Evolutionary conservation across 2,888 invertebrate species (phyloP), one percentile per base, ranked within the genome.

Genomic region (Cyclophora punctaria): DNA sequence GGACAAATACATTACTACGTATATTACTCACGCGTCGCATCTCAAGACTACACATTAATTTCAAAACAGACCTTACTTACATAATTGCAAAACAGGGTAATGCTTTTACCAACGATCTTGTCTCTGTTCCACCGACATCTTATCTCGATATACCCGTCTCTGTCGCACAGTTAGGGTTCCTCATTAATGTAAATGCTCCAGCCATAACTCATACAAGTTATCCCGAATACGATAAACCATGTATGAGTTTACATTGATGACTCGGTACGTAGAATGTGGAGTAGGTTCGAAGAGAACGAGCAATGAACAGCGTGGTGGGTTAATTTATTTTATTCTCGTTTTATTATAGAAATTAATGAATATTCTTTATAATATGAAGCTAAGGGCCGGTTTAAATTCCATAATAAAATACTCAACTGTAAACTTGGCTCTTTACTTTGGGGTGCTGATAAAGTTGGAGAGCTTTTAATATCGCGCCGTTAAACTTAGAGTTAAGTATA

Each of bases 161-260:
- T 48, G 40, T 62, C 55, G 47, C 50, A 56, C 53, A 64, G 56
- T 52, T 63, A 51, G 56, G 55, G 52, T 55, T 56, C 57, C 56
- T 64, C 64, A 67, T 68, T 69, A 69, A 70, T 66, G 63, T 64
- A 64, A 59, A 59, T 59, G 54, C 52, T 44, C 53, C 50, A 54
- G 60, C 59, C 48, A 63, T 70, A 67, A 69, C 56, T 71, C 71
- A 71, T 62, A 37, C 5, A 5, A 37, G 37, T 37, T 37, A 37
- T 4, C 37, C 37, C 37, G 37, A 37, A 37, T 5, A 37, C 37
- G 37, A 37, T 37, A 37, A 37, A 4, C 4, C 37, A 37, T 37
- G 4, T 5, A 5, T 37, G 37, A 60, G 54, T 57, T 58, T 56
- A 53, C 50, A 58, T 56, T 59, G 47, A 49, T 64, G 59, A 61